Conservation (phyloP, 1,140 invertebrate species). For the Cotesia vestalis region DNA sequence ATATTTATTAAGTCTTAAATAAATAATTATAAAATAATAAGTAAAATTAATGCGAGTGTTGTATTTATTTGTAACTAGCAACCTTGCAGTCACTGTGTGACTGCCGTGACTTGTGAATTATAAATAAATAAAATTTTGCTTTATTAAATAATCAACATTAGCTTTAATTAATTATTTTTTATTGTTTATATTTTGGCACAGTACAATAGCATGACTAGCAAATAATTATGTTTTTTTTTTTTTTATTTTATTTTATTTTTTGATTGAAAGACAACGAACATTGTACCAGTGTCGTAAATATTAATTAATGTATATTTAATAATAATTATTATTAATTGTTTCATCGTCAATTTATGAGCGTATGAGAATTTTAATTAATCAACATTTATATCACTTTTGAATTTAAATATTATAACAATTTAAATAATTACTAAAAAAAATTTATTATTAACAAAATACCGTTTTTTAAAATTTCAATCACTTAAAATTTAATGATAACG, state of each 20-base stretch:
- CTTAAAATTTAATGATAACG: slow-evolving; percentile 2
- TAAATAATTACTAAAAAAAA: too few relatives aligned
- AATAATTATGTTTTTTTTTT: slow-evolving; percentile 12
- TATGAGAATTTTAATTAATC: neutral
- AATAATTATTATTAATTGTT: slow-evolving; percentile 19
- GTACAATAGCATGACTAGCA: slow-evolving; percentile 38
- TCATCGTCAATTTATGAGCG: slow-evolving; percentile 15
- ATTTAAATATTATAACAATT: too few relatives aligned
- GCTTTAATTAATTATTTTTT: neutral
- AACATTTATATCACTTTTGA: neutral
- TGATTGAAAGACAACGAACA: slow-evolving; percentile 35
- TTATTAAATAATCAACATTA: too few relatives aligned
- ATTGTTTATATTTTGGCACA: slow-evolving; percentile 36
- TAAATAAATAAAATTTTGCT: too few relatives aligned
- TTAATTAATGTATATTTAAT: slow-evolving; percentile 19
- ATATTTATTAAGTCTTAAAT: too few relatives aligned
- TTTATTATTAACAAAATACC: too few relatives aligned
- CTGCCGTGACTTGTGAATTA: too few relatives aligned
- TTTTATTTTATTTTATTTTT: slow-evolving; percentile 19
- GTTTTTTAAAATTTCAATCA: too few relatives aligned
- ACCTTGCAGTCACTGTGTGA: too few relatives aligned
- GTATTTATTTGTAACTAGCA: too few relatives aligned
- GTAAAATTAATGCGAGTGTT: too few relatives aligned
- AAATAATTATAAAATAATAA: too few relatives aligned
- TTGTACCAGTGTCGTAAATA: slow-evolving; percentile 28